phyloP scores from a whole-genome alignment of 2,888 invertebrate genomes.

The Nomada flava region DNA sequence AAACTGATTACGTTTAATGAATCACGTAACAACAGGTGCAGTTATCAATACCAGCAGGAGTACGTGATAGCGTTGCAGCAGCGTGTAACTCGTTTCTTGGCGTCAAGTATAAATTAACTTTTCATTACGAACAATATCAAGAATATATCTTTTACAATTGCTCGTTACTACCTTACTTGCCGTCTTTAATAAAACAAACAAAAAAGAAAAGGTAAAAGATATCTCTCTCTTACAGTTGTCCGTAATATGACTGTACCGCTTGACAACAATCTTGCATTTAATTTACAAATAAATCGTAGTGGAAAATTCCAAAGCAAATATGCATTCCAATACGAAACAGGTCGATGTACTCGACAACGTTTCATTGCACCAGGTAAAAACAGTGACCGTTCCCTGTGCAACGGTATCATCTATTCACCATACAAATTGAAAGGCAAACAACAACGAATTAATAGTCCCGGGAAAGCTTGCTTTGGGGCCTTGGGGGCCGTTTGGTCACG shows the following conservation, averaged over 20 bases:
- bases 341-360: constrained; percentile 36
- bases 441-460: background rate
- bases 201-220: too few relatives aligned
- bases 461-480: background rate
- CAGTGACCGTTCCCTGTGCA: background rate
- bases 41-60: background rate
- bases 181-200: too few relatives aligned
- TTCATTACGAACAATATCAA: background rate
- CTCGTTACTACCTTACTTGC: too few relatives aligned
- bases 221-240: too few relatives aligned
- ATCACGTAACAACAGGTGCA: background rate
- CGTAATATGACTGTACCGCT: too few relatives aligned
- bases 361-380: constrained; percentile 20
- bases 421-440: constrained; percentile 30
- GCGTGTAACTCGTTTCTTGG: background rate
- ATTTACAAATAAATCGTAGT: too few relatives aligned
- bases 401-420: constrained; percentile 19
- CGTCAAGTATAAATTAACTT: too few relatives aligned
- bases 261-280: too few relatives aligned
- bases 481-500: too few relatives aligned
- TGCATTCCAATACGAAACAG: constrained; percentile 34
- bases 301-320: background rate
- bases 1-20: background rate
- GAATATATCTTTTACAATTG: too few relatives aligned
- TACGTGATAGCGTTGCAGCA: background rate